Evolutionary conservation across 1,140 invertebrate genomes (phyloP), one percentile per base, ranked within the genome.

Genomic region (Drosophila orena): DNA sequence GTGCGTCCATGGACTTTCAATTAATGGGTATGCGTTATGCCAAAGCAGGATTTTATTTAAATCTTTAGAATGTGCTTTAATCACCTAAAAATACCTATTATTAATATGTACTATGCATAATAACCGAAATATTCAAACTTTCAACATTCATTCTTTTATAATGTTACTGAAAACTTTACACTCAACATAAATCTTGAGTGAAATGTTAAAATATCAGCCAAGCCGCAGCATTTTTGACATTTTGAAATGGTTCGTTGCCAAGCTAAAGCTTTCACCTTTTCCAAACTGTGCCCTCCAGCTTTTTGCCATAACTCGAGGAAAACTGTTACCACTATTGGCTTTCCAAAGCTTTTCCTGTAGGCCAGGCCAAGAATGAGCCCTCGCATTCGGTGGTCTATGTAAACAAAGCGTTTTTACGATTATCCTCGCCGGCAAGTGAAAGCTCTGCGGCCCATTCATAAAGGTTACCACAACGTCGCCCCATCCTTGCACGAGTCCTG

Each of bases 391-490:
- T 22, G 7, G 17, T 37, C 53, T 20, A 44, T 53, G 69, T 76
- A 59, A 74, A 79, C 83, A 88, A 77, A 35, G 34, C 38, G 22
- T 44, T 72, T 64, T 70, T 69, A 38, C 60, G 54, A 43, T 40
- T 64, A 6, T 44, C 40, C 17, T 38, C 24, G 57, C 81, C 81
- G 77, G 81, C 77, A 37, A 68, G 35, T 35, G 30, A 40, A 53
- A 79, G 78, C 75, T 79, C 70, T 15, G 35, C 38, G 30, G 24
- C 66, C 57, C 78, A 88, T 79, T 81, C 83, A 83, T 77, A 50
- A 75, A 77, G 40, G 61, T 46, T 49, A 37, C 27, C 46, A 47
- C 70, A 55, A 60, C 60, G 61, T 46, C 46, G 34, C 27, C 37
- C 14, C 37, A 34, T 53, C 69, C 56, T 85, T 75, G 50, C 24